Base-by-base conservation (phyloP, 2,888 invertebrate species). In the Lycia hirtaria region DNA sequence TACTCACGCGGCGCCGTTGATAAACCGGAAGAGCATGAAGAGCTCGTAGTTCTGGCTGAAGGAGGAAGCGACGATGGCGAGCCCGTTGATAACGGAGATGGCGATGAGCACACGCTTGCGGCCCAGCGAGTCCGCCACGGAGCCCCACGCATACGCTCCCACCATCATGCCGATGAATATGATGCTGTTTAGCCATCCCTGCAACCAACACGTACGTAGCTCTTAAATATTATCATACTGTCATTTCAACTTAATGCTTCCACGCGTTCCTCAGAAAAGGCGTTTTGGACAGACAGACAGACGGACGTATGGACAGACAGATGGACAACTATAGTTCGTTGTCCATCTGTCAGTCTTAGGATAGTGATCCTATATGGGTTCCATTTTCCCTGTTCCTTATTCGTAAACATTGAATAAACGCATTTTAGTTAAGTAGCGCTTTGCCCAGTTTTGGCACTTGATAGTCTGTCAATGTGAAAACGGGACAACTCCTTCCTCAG, bases 1-100 rank as follows among this genome's bases (percentile, higher is more conserved):
- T 53, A 96, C 97, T 96, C 93, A 98, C 97, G 98, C 98, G 78
- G 98, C 96, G 71, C 98, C 98, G 83, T 98, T 98, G 76, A 98
- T 93, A 83, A 98, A 97, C 77, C 98, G 94, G 90, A 97, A 96
- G 72, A 97, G 83, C 95, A 98, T 96, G 91, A 98, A 98, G 70
- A 96, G 93, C 92, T 95, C 95, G 90, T 96, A 98, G 77, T 94
- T 94, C 92, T 97, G 98, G 76, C 96, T 96, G 92, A 97, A 96
- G 84, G 97, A 97, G 57, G 98, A 98, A 65, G 96, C 96, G 70
- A 97, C 96, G 78, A 97, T 98, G 86, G 97, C 97, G 57, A 97
- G 81, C 55, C 96, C 98, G 88, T 98, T 98, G 94, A 97, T 95
- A 78, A 97, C 94, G 70, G 97, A 96, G 75, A 97, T 98, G 78